Evolutionary conservation across 1,140 invertebrate species (phyloP).

Genomic region (Temnothorax longispinosus): DNA sequence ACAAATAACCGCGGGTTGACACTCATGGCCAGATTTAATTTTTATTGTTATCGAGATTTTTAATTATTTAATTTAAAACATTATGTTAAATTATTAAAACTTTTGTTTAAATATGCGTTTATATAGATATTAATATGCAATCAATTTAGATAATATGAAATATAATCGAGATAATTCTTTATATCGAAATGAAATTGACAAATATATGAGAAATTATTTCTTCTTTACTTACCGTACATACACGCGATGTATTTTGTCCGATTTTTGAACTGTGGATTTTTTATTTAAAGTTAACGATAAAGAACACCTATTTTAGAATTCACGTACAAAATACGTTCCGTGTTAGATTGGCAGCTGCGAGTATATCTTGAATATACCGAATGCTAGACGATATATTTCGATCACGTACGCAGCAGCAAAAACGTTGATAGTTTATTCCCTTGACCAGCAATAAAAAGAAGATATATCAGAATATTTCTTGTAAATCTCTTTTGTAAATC

Average conservation of each 20-base stretch:
- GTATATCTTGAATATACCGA: constrained; percentile 33
- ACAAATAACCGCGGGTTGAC: too few species aligned
- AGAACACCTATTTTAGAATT: constrained; percentile 20
- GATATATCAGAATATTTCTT: constrained; percentile 43
- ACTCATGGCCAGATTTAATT: too few species aligned
- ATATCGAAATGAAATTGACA: neutral
- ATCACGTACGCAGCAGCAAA: constrained; percentile 27
- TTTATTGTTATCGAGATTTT: too few species aligned
- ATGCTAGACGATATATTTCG: constrained; percentile 58
- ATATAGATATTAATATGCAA: neutral
- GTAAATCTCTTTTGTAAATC: constrained; percentile 51
- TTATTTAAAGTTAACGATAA: neutral
- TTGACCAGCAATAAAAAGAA: constrained; percentile 59
- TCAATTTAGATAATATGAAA: neutral
- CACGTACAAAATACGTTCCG: neutral
- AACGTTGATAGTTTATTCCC: constrained; percentile 52
- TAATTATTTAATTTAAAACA: neutral
- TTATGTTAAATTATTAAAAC: neutral
- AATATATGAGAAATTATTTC: neutral
- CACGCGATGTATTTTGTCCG: neutral
- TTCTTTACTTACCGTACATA: neutral
- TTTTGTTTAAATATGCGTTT: neutral
- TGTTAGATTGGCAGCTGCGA: neutral
- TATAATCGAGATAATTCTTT: neutral
- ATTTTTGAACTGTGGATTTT: neutral